phyloP scores from a whole-genome alignment of 1,140 invertebrate species.

The Dendrolimus punctatus region DNA sequence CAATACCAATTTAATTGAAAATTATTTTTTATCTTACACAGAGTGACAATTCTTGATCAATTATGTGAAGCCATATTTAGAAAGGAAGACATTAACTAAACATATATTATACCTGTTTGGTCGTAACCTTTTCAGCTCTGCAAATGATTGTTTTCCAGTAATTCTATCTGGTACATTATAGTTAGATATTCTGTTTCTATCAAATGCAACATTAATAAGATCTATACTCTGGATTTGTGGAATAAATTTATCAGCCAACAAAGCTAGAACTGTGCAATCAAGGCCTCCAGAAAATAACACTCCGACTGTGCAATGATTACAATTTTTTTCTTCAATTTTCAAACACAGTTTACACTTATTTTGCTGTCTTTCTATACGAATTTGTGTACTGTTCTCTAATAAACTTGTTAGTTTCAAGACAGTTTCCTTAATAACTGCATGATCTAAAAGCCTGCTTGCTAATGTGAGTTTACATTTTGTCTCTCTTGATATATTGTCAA shows the following conservation, averaged over 20 bases:
- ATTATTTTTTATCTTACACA: no score
- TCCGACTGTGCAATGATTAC: slow-evolving; percentile 83
- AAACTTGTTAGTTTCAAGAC: slow-evolving; percentile 70
- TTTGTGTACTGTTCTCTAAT: slow-evolving; percentile 76
- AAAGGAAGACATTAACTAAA: slow-evolving; percentile 65
- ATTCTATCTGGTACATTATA: slow-evolving; percentile 87
- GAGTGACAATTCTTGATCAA: no score
- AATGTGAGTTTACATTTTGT: slow-evolving; percentile 30
- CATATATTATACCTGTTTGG: slow-evolving; percentile 79
- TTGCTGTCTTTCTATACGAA: slow-evolving; percentile 77
- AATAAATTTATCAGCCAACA: slow-evolving; percentile 83
- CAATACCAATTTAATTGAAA: no score
- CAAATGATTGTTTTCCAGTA: slow-evolving; percentile 82
- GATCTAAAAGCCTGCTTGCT: slow-evolving; percentile 58
- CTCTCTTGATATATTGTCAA: slow-evolving; percentile 32
- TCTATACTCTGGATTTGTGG: slow-evolving; percentile 84
- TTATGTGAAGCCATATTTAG: no score
- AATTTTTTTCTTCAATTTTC: slow-evolving; percentile 20
- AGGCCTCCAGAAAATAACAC: slow-evolving; percentile 96
- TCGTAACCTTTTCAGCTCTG: slow-evolving; percentile 81
- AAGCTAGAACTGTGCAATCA: slow-evolving; percentile 92
- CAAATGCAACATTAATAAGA: slow-evolving; percentile 98
- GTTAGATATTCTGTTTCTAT: slow-evolving; percentile 64
- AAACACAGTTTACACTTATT: slow-evolving; percentile 79
- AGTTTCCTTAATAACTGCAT: slow-evolving; percentile 45